Conservation (phyloP, 1,140 invertebrate species). For the Adoxophyes honmai region DNA sequence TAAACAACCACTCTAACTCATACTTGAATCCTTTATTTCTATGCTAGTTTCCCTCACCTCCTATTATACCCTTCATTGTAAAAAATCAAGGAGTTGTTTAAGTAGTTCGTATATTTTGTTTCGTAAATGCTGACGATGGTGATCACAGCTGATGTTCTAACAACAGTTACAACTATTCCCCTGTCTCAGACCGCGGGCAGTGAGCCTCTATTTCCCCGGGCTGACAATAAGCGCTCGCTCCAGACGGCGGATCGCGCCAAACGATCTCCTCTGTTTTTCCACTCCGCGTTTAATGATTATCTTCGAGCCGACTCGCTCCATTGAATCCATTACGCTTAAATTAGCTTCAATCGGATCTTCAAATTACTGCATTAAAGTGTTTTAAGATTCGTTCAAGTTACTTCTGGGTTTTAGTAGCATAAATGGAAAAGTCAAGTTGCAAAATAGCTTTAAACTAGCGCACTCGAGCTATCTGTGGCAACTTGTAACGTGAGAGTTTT, state of each 20-base stretch:
- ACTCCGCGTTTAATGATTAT: not conserved
- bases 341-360: not conserved
- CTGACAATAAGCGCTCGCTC: too few species aligned
- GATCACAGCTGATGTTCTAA: too few species aligned
- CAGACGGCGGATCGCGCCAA: too few species aligned
- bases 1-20: not conserved
- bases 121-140: too few species aligned
- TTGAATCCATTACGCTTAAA: slow-evolving; percentile 12
- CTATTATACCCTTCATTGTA: not conserved
- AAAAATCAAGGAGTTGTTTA: too few species aligned
- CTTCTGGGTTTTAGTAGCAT: not conserved
- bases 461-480: too few species aligned
- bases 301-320: not conserved
- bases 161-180: too few species aligned
- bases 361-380: not conserved
- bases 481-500: not conserved
- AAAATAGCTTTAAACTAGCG: too few species aligned
- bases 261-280: not conserved
- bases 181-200: too few species aligned
- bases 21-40: not conserved
- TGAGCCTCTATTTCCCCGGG: too few species aligned
- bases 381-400: slow-evolving; percentile 1
- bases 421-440: not conserved
- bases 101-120: too few species aligned
- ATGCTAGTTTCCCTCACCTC: not conserved